A percentile compares a stretch with the other conserved stretches of the same genome.
These are phyloP conservation scores for Catharus minimus DNA, from an alignment of 2,113 vertebrate species.

Conservation along the genomic window DNA sequence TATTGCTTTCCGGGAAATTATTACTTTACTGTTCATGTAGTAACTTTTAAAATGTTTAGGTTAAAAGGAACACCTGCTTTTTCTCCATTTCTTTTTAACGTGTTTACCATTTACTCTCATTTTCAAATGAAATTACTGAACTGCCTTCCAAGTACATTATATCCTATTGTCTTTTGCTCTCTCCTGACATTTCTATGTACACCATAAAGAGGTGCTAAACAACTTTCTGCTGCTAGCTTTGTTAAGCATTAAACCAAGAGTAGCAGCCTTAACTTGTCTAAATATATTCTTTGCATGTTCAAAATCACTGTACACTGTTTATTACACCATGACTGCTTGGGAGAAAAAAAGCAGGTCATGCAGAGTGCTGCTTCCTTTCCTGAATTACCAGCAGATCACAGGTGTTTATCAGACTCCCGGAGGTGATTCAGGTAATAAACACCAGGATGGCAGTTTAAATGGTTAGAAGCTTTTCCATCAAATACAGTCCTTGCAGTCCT, in stretches of 20 bases:
- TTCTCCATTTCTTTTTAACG: constrained; percentile 39
- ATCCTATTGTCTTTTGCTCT: constrained; percentile 35
- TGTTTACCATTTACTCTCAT: constrained; percentile 38
- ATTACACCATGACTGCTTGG: constrained; percentile 44
- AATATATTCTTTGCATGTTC: constrained; percentile 46
- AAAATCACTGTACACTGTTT: constrained; percentile 41
- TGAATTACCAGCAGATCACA: constrained; percentile 75
- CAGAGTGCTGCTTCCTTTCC: constrained; percentile 60
- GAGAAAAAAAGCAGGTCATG: constrained; percentile 52
- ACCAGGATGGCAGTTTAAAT: constrained; percentile 68
- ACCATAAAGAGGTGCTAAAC: constrained; percentile 27
- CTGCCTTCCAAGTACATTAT: background rate
- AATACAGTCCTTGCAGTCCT: constrained; percentile 67
- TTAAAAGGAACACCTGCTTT: constrained; percentile 56
- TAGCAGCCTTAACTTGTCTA: constrained; percentile 26
- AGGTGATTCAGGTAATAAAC: constrained; percentile 74
- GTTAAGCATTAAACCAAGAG: constrained; percentile 31
- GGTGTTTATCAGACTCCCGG: constrained; percentile 71
- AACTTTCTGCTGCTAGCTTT: constrained; percentile 50
- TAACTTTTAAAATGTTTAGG: constrained; percentile 60
- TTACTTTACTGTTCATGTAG: constrained; percentile 70
- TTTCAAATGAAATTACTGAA: constrained; percentile 41
- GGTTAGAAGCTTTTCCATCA: constrained; percentile 66
- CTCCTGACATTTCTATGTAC: background rate
- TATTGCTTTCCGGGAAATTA: constrained; percentile 76